Evolutionary conservation across 2,113 vertebrate genomes (phyloP).

Genomic region (Paratilapia polleni): DNA sequence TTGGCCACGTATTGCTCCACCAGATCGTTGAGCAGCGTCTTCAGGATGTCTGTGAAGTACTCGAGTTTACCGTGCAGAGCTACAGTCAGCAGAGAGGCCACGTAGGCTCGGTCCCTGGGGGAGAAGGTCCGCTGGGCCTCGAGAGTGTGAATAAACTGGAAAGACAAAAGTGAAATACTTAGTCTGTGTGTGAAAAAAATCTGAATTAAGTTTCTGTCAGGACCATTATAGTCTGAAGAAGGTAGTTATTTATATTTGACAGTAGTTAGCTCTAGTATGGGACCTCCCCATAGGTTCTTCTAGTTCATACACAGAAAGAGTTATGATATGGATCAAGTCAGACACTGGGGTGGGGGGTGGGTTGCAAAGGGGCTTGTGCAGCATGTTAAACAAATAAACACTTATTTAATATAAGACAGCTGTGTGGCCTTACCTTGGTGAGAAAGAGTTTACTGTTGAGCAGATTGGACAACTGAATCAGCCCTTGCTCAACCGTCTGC

Average conservation of each 20-base stretch:
- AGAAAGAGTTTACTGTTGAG: constrained; percentile 98
- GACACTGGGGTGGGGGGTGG: neutral
- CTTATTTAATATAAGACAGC: neutral
- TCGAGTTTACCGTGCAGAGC: constrained; percentile 95
- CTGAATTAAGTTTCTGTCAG: neutral
- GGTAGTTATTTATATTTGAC: neutral
- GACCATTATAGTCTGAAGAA: neutral
- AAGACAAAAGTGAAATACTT: neutral
- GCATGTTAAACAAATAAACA: neutral
- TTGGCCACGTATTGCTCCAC: constrained; percentile 96
- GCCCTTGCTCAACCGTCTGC: constrained; percentile 93
- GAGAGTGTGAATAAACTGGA: constrained; percentile 94
- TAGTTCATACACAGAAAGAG: neutral
- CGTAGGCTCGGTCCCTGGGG: constrained; percentile 91
- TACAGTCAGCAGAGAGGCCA: constrained; percentile 93
- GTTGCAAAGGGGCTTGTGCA: neutral
- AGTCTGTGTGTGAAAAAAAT: neutral
- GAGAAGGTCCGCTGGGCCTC: constrained; percentile 96
- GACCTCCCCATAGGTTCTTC: neutral
- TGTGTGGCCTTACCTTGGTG: constrained; percentile 86
- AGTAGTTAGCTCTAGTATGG: neutral
- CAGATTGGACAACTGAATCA: constrained; percentile 94
- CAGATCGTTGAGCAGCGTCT: constrained; percentile 91
- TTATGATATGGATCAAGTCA: neutral
- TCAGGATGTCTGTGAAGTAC: constrained; percentile 97